Evolutionary conservation across 2,113 vertebrate genomes (phyloP).

Genomic region (Mus spicilegus): DNA sequence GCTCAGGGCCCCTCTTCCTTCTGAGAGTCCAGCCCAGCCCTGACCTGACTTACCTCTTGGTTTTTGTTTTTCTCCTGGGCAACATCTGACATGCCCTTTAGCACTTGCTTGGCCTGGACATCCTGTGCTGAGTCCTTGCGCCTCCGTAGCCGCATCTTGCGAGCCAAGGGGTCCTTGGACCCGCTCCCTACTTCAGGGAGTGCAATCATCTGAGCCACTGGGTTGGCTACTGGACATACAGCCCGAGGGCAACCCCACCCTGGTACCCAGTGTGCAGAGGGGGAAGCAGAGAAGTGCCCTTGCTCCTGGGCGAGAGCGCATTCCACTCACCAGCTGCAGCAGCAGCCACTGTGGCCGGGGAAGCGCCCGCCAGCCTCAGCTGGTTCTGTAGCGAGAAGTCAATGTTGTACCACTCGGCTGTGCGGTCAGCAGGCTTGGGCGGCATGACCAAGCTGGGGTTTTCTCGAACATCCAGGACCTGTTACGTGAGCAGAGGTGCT

Average conservation of each 20-base stretch:
- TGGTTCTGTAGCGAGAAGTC: slow-evolving; percentile 99
- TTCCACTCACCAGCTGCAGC: slow-evolving; percentile 87
- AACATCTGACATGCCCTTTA: slow-evolving; percentile 98
- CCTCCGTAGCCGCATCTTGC: slow-evolving; percentile 95
- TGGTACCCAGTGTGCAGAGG: background rate
- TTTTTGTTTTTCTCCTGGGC: slow-evolving; percentile 97
- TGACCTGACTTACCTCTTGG: slow-evolving; percentile 88
- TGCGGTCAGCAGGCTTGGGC: slow-evolving; percentile 93
- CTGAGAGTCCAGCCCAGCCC: background rate
- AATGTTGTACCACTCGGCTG: slow-evolving; percentile 98
- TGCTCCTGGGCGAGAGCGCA: fast-evolving
- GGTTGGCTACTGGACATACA: background rate
- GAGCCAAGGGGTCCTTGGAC: slow-evolving; percentile 93
- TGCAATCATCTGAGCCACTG: background rate
- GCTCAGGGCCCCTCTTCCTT: background rate
- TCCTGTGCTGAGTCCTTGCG: slow-evolving; percentile 95
- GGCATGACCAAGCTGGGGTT: slow-evolving; percentile 99
- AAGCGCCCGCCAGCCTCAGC: slow-evolving; percentile 95
- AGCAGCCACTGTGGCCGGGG: slow-evolving; percentile 94
- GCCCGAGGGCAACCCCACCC: background rate
- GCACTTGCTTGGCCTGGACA: slow-evolving; percentile 98
- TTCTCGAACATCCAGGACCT: slow-evolving; percentile 97
- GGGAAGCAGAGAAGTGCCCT: background rate
- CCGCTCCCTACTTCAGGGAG: slow-evolving; percentile 80
- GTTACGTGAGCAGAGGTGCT: background rate